Evolutionary conservation across 2,113 vertebrate species (phyloP).

Genomic region (Syngnathoides biaculeatus): DNA sequence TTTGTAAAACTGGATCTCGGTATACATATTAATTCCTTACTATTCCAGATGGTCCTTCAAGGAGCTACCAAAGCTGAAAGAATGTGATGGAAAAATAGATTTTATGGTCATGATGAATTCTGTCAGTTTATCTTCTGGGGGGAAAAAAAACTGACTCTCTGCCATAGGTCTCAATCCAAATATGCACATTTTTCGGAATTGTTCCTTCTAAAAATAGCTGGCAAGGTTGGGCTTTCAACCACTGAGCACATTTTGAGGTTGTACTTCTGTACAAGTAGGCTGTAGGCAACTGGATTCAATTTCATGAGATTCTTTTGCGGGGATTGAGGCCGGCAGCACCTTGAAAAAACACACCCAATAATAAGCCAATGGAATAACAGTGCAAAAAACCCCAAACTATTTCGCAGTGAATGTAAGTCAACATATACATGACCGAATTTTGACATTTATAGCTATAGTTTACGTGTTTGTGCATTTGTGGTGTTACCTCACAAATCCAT

Average conservation of each 20-base stretch:
- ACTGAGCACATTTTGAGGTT: conserved; percentile 68
- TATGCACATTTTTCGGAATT: conserved; percentile 63
- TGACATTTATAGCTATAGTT: too few relatives aligned
- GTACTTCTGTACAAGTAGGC: conserved; percentile 53
- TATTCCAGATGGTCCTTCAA: conserved; percentile 35
- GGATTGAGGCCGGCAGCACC: conserved; percentile 24
- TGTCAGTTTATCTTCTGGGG: conserved; percentile 45
- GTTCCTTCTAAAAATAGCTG: conserved; percentile 67
- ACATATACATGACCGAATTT: too few relatives aligned
- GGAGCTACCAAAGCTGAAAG: conserved; percentile 40
- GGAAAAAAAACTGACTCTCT: conserved; percentile 33
- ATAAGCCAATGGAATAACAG: conserved; percentile 27
- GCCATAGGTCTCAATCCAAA: conserved; percentile 42
- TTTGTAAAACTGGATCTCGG: conserved; percentile 23
- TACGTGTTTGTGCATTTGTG: too few relatives aligned
- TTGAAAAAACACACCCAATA: not conserved
- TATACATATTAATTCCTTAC: conserved; percentile 31
- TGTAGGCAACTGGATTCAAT: conserved; percentile 47
- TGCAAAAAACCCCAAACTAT: not conserved
- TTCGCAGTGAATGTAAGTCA: not conserved
- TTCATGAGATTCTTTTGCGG: conserved; percentile 38
- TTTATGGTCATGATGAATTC: conserved; percentile 46
- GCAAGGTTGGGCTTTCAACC: conserved; percentile 58
- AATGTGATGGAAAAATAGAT: conserved; percentile 43
- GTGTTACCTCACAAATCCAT: too few relatives aligned